A percentile compares a stretch with the other conserved stretches of the same genome.
phyloP scores from a whole-genome alignment of 2,888 invertebrate species.

The Andrena haemorrhoa region DNA sequence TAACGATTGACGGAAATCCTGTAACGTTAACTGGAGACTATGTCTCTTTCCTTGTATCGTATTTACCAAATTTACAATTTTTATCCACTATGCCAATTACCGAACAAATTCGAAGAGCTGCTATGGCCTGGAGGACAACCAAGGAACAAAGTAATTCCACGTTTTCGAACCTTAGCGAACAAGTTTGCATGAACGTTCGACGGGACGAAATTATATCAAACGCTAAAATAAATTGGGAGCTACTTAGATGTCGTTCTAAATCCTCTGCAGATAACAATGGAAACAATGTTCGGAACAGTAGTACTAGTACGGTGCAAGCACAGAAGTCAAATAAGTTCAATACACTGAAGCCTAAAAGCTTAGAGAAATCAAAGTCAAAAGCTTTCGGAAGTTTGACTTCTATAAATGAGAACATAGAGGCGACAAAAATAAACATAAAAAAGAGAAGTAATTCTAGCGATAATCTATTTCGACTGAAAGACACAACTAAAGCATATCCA shows the following conservation, averaged over 20 bases:
- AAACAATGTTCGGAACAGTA: slow-evolving; percentile 71
- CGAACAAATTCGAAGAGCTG: slow-evolving; percentile 91
- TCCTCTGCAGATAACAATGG: slow-evolving; percentile 84
- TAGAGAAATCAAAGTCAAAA: slow-evolving; percentile 77
- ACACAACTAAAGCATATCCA: slow-evolving; percentile 73
- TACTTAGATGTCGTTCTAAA: slow-evolving; percentile 90
- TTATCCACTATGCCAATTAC: slow-evolving; percentile 93
- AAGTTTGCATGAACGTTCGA: slow-evolving; percentile 87
- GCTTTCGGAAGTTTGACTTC: slow-evolving; percentile 79
- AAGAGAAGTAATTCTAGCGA: slow-evolving; percentile 79
- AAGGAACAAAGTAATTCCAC: slow-evolving; percentile 91
- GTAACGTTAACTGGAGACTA: slow-evolving; percentile 93
- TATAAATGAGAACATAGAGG: slow-evolving; percentile 79
- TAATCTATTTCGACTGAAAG: slow-evolving; percentile 74
- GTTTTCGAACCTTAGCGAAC: slow-evolving; percentile 88
- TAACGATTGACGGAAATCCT: slow-evolving; percentile 95
- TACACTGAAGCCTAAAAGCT: slow-evolving; percentile 70
- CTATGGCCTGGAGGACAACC: slow-evolving; percentile 92
- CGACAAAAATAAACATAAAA: slow-evolving; percentile 78
- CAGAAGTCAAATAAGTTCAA: slow-evolving; percentile 77
- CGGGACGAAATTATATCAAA: slow-evolving; percentile 94
- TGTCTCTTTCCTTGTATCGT: slow-evolving; percentile 92
- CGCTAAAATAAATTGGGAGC: slow-evolving; percentile 94
- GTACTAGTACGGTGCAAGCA: slow-evolving; percentile 71
- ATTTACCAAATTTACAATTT: slow-evolving; percentile 90